phyloP scores from a whole-genome alignment of 2,113 vertebrate species.

The Entomyzon cyanotis region DNA sequence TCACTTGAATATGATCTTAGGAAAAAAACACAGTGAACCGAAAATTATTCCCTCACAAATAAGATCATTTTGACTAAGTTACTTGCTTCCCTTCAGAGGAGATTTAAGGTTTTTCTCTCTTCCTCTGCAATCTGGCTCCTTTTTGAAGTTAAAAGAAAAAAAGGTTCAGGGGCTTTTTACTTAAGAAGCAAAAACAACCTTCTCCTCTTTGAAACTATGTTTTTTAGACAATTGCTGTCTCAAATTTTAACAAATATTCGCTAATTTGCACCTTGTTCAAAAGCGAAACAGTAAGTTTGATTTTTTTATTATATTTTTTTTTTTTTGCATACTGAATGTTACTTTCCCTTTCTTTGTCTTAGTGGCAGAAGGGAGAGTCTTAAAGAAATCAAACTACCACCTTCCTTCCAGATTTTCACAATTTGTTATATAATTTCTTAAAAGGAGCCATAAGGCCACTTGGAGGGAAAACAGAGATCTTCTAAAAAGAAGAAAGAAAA shows the following conservation, averaged over 20 bases:
- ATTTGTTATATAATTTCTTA: constrained; percentile 57
- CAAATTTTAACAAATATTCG: constrained; percentile 66
- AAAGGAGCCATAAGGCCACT: constrained; percentile 51
- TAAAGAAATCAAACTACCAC: constrained; percentile 48
- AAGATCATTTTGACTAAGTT: constrained; percentile 47
- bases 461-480: background rate
- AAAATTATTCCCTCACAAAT: constrained; percentile 20
- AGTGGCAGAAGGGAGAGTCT: constrained; percentile 40
- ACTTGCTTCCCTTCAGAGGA: constrained; percentile 37
- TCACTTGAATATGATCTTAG: background rate
- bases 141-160: constrained; percentile 68
- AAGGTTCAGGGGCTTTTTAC: constrained; percentile 47
- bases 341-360: constrained; percentile 56
- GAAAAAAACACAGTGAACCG: background rate
- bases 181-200: constrained; percentile 40
- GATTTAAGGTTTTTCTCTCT: constrained; percentile 39
- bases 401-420: constrained; percentile 44
- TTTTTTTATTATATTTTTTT: background rate
- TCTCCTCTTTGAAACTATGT: constrained; percentile 61
- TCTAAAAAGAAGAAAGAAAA: constrained; percentile 59
- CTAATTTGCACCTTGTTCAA: constrained; percentile 68
- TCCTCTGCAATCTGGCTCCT: constrained; percentile 53
- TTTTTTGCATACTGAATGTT: background rate
- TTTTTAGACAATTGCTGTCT: constrained; percentile 58
- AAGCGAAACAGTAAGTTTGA: constrained; percentile 54